These are phyloP conservation scores for Anser cygnoides DNA, from an alignment of 2,113 vertebrate genomes.

Conservation along the genomic window DNA sequence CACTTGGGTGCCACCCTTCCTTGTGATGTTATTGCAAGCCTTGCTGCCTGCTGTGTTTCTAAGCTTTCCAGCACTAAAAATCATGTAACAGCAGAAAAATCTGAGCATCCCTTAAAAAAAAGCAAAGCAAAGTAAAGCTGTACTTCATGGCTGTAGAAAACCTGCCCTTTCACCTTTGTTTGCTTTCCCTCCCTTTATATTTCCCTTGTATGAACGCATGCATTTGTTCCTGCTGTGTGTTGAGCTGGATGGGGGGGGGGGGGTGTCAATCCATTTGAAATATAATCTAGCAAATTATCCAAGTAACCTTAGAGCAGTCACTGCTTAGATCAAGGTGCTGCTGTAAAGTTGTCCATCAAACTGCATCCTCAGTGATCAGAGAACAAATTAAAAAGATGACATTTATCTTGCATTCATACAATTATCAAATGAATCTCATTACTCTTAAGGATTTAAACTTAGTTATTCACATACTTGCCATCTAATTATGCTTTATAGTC, in stretches of 20 bases:
- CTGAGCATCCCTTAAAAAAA: neutral
- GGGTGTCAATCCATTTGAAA: neutral
- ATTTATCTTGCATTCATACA: neutral
- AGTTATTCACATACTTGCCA: neutral
- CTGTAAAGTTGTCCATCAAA: neutral
- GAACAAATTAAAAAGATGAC: neutral
- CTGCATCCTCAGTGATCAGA: neutral
- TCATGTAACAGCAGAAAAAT: neutral
- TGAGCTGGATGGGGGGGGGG: neutral
- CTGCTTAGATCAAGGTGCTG: neutral
- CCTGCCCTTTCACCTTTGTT: neutral
- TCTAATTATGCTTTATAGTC: neutral
- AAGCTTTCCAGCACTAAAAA: neutral
- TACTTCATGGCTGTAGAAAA: neutral
- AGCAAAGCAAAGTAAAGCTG: neutral
- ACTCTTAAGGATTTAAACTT: neutral
- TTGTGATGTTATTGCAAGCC: neutral
- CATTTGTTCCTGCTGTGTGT: neutral
- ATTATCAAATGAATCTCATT: conserved; percentile 6
- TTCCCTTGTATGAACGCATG: neutral
- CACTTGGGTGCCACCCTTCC: neutral
- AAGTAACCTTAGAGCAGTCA: neutral
- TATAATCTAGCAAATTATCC: neutral
- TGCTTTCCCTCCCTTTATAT: neutral
- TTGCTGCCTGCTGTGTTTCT: neutral